phyloP scores from a whole-genome alignment of 2,888 invertebrate genomes.

The Lepidonotus clava region DNA sequence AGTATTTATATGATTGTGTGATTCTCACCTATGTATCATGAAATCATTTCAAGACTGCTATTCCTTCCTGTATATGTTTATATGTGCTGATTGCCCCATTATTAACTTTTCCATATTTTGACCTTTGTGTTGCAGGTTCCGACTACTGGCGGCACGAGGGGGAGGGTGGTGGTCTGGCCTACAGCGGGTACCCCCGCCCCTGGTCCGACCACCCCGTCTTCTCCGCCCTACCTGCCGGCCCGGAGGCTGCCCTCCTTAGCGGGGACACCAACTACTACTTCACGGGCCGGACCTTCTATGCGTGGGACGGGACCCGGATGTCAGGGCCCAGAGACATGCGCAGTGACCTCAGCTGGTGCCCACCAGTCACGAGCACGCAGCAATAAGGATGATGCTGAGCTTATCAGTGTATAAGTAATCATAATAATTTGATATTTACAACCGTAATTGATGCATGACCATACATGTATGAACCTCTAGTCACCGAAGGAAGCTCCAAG shows the following conservation, averaged over 20 bases:
- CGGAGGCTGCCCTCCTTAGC: not conserved
- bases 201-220: not conserved
- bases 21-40: too few relatives aligned
- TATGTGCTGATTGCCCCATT: not conserved
- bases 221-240: not conserved
- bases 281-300: not conserved
- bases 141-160: constrained; percentile 43
- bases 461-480: too few relatives aligned
- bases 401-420: too few relatives aligned
- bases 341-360: constrained; percentile 4
- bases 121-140: not conserved
- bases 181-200: not conserved
- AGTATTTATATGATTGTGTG: too few relatives aligned
- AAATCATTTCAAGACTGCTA: too few relatives aligned
- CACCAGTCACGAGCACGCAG: too few relatives aligned
- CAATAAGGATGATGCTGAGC: too few relatives aligned
- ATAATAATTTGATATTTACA: too few relatives aligned
- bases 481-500: too few relatives aligned
- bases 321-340: not conserved
- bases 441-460: too few relatives aligned
- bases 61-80: not conserved
- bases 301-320: not conserved
- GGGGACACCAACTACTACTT: constrained; percentile 35
- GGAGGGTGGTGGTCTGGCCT: not conserved
- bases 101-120: too few relatives aligned